Conservation (phyloP, 2,113 vertebrate species). For the Cololabis saira region DNA sequence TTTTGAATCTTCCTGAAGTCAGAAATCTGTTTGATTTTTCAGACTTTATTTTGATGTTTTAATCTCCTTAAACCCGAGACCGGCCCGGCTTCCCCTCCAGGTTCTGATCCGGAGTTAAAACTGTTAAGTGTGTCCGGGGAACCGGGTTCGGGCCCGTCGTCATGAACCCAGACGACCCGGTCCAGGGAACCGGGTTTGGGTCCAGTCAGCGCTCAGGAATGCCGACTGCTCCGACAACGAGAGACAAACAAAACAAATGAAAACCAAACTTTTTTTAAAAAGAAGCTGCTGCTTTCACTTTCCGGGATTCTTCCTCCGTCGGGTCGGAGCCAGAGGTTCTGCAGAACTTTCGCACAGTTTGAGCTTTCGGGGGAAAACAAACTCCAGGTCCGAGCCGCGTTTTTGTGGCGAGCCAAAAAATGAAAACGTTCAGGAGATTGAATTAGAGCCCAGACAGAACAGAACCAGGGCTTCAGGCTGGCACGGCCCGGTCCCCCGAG, state of each 20-base stretch:
- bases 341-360: constrained; percentile 24
- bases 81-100: too few species aligned
- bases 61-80: too few species aligned
- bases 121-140: too few species aligned
- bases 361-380: constrained; percentile 29
- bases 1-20: too few species aligned
- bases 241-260: constrained; percentile 49
- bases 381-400: constrained; percentile 21
- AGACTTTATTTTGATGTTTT: too few species aligned
- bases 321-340: constrained; percentile 21
- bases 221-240: constrained; percentile 29
- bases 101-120: too few species aligned
- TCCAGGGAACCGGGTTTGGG: not conserved
- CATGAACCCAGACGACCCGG: constrained; percentile 47
- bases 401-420: constrained; percentile 28
- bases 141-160: constrained; percentile 31
- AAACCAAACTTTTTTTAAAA: constrained; percentile 21
- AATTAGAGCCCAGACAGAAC: constrained; percentile 33
- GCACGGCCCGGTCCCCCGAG: constrained; percentile 43
- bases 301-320: constrained; percentile 2
- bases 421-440: constrained; percentile 39
- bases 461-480: constrained; percentile 43
- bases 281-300: constrained; percentile 26
- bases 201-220: constrained; percentile 41
- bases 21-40: too few species aligned